Evolutionary conservation across 1,140 invertebrate genomes (phyloP), one percentile per base, ranked within the genome.

Genomic region (Zelostemma sp.): DNA sequence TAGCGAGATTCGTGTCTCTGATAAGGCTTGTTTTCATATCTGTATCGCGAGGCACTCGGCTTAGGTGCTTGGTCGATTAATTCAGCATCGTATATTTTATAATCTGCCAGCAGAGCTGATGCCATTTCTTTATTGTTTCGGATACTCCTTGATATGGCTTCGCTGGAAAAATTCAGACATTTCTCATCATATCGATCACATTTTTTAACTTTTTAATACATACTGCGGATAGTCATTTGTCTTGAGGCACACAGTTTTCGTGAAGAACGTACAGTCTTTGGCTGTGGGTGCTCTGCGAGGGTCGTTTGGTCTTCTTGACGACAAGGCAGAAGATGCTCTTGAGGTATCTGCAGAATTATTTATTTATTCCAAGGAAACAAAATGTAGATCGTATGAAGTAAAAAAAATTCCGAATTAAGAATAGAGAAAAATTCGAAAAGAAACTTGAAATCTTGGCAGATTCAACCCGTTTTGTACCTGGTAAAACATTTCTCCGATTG

Each of bases 201-300:
- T 41, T 16, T 58, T 16, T 46, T 18, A 38, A 65, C 6, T 18
- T 12, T 15, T 43, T 19, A 46, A 54, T 58, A 87, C 89, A 90
- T 87, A 94, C 92, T 90, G 89, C 45, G 93, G 93, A 84, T 95
- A 94, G 78, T 93, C 90, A 8, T 88, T 86, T 41, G 89, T 88
- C 66, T 91, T 89, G 21, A 94, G 85, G 80, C 93, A 95, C 61
- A 95, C 87, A 3, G 89, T 90, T 73, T 90, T 90, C 0, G 91
- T 90, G 76, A 94, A 93, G 50, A 91, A 87, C 65, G 92, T 91
- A 72, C 92, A 93, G 55, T 88, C 85, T 38, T 81, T 80, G 14
- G 69, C 77, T 8, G 79, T 77, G 6, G 80, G 51, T 6, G 47
- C 9, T 49, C 57, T 65, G 47, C 46, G 56, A 14, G 59, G 51